phyloP scores from a whole-genome alignment of 2,888 invertebrate genomes.

The Drosophila anomalipes region DNA sequence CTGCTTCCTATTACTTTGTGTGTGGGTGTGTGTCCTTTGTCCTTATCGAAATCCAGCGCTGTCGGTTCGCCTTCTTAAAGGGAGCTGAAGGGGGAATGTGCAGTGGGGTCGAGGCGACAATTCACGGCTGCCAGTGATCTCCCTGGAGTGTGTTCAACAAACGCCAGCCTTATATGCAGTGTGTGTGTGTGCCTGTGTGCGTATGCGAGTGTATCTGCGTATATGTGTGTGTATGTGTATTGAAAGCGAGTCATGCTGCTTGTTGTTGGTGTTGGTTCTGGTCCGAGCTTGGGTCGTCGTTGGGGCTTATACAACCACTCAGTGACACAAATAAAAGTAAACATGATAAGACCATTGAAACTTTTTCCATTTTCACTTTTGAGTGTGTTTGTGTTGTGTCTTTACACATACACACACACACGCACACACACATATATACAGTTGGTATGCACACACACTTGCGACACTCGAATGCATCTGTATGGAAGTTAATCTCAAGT shows the following conservation, averaged over 20 bases:
- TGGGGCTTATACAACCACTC: conserved; percentile 78
- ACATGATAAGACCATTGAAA: conserved; percentile 81
- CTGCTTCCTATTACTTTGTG: background rate
- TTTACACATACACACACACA: conserved; percentile 38
- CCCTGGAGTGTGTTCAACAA: conserved; percentile 78
- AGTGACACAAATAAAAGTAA: conserved; percentile 81
- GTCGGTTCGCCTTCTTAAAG: conserved; percentile 63
- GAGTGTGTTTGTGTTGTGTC: conserved; percentile 77
- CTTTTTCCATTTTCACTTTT: conserved; percentile 81
- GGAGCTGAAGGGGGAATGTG: background rate
- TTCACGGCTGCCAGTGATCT: conserved; percentile 75
- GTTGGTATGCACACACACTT: conserved; percentile 8
- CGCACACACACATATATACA: background rate
- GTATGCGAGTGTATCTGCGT: conserved; percentile 27
- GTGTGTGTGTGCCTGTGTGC: background rate
- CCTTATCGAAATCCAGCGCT: conserved; percentile 75
- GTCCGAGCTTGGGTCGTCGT: conserved; percentile 44
- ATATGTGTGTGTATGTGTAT: conserved; percentile 20
- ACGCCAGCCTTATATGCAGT: conserved; percentile 28
- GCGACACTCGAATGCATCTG: conserved; percentile 46
- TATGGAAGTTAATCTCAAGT: conserved; percentile 77
- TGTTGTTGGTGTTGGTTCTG: conserved; percentile 19
- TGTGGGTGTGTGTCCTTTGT: conserved; percentile 31
- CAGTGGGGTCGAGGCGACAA: conserved; percentile 42
- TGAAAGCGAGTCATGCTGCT: conserved; percentile 14